Evolutionary conservation across 2,113 vertebrate genomes (phyloP), one percentile per base, ranked within the genome.

Genomic region (Dryoscopus gambensis): DNA sequence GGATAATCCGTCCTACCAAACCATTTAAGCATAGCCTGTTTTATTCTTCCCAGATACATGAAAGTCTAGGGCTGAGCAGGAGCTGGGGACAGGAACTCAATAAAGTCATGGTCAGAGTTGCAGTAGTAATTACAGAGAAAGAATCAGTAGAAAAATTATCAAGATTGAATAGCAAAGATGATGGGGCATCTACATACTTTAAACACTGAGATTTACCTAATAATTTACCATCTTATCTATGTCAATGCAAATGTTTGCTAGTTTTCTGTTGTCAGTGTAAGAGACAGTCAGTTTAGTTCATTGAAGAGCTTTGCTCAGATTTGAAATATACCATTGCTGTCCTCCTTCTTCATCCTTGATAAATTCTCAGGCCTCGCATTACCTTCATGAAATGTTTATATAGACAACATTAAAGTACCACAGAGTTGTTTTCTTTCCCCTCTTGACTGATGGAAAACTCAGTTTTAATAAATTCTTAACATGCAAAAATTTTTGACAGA

Each of bases 261-360:
- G 18, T 53, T 35, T 84, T 60, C 19, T 75, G 8, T n/a, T 50
- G 22, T 31, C n/a, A 31, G 14, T n/a, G 25, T 57, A 52, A 82
- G 47, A 56, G 8, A 1, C 23, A 74, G 42, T 22, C 25, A 18
- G 6, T 53, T 17, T 19, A 37, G 17, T 47, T 78, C 23, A 22
- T 31, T 46, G 28, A 27, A 20, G 25, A 5, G 10, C 23, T 33
- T 78, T 42, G 13, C 20, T 67, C 56, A 79, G 13, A 59, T 87
- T 64, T 74, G 27, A 85, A 84, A 82, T 42, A 44, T 10, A 35
- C 7, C 4, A 42, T 4, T 81, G 35, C 21, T 69, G 12, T 57
- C 31, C 65, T 5, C 14, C 30, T 78, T 53, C 15, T 62, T 53
- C 0, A 0, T 25, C 40, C 39, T 75, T 57, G 63, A 33, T 44